Evolutionary conservation across 2,888 invertebrate genomes (phyloP).

Genomic region (Laothoe populi): DNA sequence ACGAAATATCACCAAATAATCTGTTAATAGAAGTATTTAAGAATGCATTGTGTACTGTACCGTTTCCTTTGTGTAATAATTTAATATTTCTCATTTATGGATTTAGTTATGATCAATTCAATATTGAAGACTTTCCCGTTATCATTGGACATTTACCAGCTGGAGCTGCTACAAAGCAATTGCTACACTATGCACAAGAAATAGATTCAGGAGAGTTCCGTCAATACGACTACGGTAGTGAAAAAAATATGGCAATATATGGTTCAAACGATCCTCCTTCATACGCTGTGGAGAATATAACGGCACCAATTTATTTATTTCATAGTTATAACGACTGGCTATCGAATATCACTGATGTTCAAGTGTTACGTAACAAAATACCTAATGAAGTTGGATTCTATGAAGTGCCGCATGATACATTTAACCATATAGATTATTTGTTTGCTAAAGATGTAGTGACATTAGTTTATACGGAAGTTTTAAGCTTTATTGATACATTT

Average conservation of each 20-base stretch:
- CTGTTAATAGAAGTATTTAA: conserved; percentile 29
- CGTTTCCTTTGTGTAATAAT: conserved; percentile 34
- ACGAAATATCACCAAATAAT: conserved; percentile 27
- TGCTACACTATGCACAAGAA: conserved; percentile 51
- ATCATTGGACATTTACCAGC: conserved; percentile 47
- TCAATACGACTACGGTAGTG: conserved; percentile 41
- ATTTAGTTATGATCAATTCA: conserved; percentile 34
- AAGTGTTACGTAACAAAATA: conserved; percentile 33
- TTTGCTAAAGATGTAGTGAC: conserved; percentile 41
- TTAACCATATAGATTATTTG: conserved; percentile 50
- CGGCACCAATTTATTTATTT: conserved; percentile 42
- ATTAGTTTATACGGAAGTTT: conserved; percentile 39
- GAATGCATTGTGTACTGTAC: conserved; percentile 33
- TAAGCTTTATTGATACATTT: too few relatives aligned
- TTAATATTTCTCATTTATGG: conserved; percentile 35
- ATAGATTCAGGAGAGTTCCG: conserved; percentile 40
- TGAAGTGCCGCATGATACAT: conserved; percentile 38
- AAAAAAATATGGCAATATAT: conserved; percentile 34
- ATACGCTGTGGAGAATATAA: conserved; percentile 42
- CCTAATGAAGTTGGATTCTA: conserved; percentile 42
- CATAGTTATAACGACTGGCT: conserved; percentile 46
- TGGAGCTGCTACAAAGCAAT: conserved; percentile 70
- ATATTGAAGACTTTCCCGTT: conserved; percentile 38
- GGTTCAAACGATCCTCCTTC: conserved; percentile 38
- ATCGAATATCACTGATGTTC: conserved; percentile 31